phyloP scores from a whole-genome alignment of 2,888 invertebrate genomes.

The Chloroclysta siterata region DNA sequence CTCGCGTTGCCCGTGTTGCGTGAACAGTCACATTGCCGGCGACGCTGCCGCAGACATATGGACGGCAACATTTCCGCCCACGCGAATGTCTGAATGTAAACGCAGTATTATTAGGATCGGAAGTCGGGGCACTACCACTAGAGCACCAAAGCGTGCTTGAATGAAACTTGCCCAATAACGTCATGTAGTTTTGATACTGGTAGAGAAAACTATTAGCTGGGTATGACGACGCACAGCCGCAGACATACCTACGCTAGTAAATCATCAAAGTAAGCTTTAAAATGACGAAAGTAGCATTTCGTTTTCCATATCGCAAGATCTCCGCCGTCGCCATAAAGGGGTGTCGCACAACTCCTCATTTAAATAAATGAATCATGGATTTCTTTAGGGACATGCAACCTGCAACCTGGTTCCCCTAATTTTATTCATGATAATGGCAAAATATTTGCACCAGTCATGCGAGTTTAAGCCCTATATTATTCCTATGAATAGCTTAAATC shows the following conservation, averaged over 20 bases:
- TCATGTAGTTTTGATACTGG: not conserved
- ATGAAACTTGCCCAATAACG: too few relatives aligned
- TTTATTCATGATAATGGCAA: constrained; percentile 28
- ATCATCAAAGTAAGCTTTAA: not conserved
- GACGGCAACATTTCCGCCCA: too few relatives aligned
- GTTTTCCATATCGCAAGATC: constrained; percentile 16
- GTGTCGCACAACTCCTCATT: constrained; percentile 5
- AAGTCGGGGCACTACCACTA: too few relatives aligned
- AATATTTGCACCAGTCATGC: not conserved
- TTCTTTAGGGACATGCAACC: constrained; percentile 29
- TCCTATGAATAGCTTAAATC: not conserved
- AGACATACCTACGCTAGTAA: too few relatives aligned
- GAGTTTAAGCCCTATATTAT: constrained; percentile 11
- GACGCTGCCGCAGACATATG: too few relatives aligned
- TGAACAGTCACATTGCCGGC: too few relatives aligned
- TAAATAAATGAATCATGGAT: constrained; percentile 21
- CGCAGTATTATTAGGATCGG: too few relatives aligned
- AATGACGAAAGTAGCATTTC: constrained; percentile 1
- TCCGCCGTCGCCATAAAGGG: not conserved
- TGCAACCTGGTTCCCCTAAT: constrained; percentile 41
- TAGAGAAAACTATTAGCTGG: not conserved
- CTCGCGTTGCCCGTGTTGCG: too few relatives aligned
- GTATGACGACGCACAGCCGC: not conserved
- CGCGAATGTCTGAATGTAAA: too few relatives aligned
- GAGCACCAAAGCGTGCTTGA: too few relatives aligned